Conservation (phyloP, 1,140 invertebrate species). For the Caenorhabditis inopinata region DNA sequence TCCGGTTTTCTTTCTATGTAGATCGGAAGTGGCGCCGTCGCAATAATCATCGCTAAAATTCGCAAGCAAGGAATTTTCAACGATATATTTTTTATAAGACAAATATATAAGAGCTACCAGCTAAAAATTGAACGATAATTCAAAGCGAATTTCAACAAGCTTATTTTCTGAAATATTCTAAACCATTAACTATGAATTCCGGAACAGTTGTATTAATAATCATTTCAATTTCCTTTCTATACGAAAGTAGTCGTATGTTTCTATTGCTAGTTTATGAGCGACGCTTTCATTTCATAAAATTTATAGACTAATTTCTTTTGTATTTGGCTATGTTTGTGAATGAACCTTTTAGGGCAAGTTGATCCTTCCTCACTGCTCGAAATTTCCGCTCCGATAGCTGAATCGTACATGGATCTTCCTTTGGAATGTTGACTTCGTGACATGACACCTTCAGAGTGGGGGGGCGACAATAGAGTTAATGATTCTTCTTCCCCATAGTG, state of each 20-base stretch:
- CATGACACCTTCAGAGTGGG: constrained; percentile 24
- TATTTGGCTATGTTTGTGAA: neutral
- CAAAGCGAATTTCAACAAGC: too few species aligned
- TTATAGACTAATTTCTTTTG: neutral
- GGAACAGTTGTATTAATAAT: neutral
- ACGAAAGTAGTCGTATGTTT: neutral
- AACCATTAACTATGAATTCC: too few species aligned
- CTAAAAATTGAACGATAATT: too few species aligned
- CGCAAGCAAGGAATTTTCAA: too few species aligned
- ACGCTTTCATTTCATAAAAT: too few species aligned
- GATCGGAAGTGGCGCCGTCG: too few species aligned
- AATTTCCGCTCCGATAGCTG: constrained; percentile 36
- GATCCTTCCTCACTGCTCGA: constrained; percentile 37
- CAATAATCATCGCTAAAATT: too few species aligned
- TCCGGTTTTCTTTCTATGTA: too few species aligned
- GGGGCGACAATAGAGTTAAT: neutral
- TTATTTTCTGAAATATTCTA: too few species aligned
- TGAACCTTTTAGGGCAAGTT: neutral
- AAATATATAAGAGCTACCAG: too few species aligned
- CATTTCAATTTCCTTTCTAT: neutral
- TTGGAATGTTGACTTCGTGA: constrained; percentile 21
- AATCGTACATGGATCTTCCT: constrained; percentile 36
- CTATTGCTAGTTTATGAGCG: too few species aligned
- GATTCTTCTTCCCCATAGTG: neutral
- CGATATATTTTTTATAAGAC: too few species aligned